A percentile compares a stretch with the other conserved stretches of the same genome.
Evolutionary conservation across 2,797 vertebrate species (phyloP).

Genomic region (Coilia nasus): DNA sequence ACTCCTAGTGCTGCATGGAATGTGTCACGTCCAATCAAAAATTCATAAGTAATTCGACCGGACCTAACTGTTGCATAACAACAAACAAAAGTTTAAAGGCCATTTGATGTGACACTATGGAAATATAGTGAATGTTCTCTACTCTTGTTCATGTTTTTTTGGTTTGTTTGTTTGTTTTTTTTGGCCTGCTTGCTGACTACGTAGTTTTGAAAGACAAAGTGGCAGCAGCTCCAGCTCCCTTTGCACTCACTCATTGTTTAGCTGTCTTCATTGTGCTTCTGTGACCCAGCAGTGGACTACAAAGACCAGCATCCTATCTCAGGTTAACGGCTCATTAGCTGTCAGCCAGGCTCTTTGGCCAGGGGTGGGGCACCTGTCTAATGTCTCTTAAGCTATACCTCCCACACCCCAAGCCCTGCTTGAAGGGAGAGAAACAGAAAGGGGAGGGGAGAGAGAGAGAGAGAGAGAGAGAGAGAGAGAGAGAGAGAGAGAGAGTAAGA

Average conservation of each 20-base stretch:
- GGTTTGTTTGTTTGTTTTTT: slow-evolving; percentile 46
- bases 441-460: slow-evolving; percentile 40
- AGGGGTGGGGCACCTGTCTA: slow-evolving; percentile 57
- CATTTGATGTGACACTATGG: slow-evolving; percentile 68
- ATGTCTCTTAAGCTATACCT: slow-evolving; percentile 64
- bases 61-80: no score
- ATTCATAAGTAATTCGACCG: no score
- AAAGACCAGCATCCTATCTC: slow-evolving; percentile 76
- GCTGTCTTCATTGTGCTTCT: slow-evolving; percentile 72
- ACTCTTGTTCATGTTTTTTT: slow-evolving; percentile 62
- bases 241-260: slow-evolving; percentile 67
- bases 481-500: no score
- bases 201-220: slow-evolving; percentile 64
- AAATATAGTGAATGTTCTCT: slow-evolving; percentile 70
- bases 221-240: slow-evolving; percentile 56
- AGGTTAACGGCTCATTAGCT: slow-evolving; percentile 81
- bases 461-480: no score
- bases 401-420: slow-evolving; percentile 62
- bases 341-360: slow-evolving; percentile 63
- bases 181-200: slow-evolving; percentile 67
- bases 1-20: no score
- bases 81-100: slow-evolving; percentile 64
- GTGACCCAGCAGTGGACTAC: slow-evolving; percentile 71
- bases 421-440: slow-evolving; percentile 19
- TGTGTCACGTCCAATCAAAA: no score